Base-by-base conservation (phyloP, 1,140 invertebrate genomes). In the Trichonephila clavipes region DNA sequence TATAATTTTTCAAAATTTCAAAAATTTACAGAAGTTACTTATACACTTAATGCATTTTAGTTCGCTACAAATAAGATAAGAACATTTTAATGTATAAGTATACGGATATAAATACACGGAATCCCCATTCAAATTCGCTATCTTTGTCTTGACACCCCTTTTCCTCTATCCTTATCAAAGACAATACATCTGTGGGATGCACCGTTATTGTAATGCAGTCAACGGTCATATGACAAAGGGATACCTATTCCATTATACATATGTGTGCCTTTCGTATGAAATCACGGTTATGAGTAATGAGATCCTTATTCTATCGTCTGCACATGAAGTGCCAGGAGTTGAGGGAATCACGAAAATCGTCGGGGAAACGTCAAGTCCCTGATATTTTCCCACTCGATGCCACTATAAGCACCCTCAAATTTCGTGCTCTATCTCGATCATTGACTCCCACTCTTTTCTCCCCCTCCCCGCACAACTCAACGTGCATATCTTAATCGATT, bases 351-450 rank as follows among this genome's bases (percentile, higher is more conserved):
- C 10, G 28, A 77, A 34, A 28, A 77, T 34, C 58, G n/a, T 61
- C 83, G n/a, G 83, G 8, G 44, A 85, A 85, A 85, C 83, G 83
- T 85, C 83, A 85, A 85, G 83, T 24, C n/a, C 58, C 58, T 61
- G 19, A 24, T 85, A 85, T 85, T 59, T 85, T 61, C 83, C 83
- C 83, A 59, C 83, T 59, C 58, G 14, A 1, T 61, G 83, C 72
- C 18, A 40, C 72, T 77, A 14, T 77, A 85, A 85, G 83, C 44
- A 85, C 58, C 83, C 44, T 59, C 14, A 24, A 61, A 85, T 58
- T 85, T 61, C 83, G 83, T 85, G 83, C 83, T 61, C 83, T 85
- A 85, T 85, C 83, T 85, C 44, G 51, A 85, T 85, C 83, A 14
- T 21, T 85, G 24, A 24, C 18, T 85, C 51, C 82, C 44, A 58